phyloP scores from a whole-genome alignment of 37 sponge, comb jelly and placozoan species.

The Oopsacas minuta region DNA sequence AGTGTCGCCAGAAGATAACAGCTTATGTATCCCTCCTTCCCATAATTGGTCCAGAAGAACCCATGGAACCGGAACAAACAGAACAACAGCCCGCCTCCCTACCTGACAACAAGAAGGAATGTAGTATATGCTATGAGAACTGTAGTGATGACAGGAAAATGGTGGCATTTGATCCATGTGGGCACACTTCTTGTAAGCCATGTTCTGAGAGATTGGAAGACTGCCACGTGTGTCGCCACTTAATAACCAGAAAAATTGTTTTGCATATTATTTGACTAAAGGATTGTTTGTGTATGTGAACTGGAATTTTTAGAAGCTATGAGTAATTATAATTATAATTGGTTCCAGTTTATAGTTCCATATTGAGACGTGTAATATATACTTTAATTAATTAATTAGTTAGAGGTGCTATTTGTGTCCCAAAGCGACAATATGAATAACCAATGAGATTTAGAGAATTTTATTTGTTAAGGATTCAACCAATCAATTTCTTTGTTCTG shows the following conservation, averaged over 20 bases:
- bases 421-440: no score
- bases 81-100: background rate
- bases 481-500: no score
- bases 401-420: no score
- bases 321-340: background rate
- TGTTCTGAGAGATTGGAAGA: background rate
- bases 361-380: background rate
- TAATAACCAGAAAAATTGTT: background rate
- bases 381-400: no score
- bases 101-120: background rate
- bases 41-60: no score
- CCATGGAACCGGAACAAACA: background rate
- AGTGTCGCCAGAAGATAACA: background rate
- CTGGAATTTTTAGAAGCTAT: background rate
- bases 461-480: background rate
- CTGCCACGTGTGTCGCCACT: background rate
- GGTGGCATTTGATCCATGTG: conserved; percentile 11
- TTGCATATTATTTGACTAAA: background rate
- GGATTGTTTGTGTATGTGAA: background rate
- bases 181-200: background rate
- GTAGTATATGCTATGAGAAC: conserved; percentile 11
- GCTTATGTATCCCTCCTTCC: background rate
- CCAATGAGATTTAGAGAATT: background rate
- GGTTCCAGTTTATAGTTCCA: background rate
- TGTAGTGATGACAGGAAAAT: background rate